Percentiles rank a stretch among this genome's conserved stretches.
phyloP scores from a whole-genome alignment of 2,888 invertebrate genomes.

The Polyommatus icarus region DNA sequence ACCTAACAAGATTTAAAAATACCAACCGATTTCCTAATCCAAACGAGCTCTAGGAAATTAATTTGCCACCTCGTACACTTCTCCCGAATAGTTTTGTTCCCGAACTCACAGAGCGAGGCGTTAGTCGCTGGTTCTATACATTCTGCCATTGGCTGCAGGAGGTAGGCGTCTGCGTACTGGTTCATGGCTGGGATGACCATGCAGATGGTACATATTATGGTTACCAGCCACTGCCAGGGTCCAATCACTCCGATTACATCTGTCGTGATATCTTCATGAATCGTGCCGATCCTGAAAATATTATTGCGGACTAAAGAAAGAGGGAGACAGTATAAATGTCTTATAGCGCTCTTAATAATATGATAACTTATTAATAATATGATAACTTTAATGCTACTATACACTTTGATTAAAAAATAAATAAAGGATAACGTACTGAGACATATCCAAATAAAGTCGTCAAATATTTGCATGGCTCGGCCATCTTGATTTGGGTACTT shows the following conservation, averaged over 20 bases:
- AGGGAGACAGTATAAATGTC: too few species aligned
- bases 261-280: constrained; percentile 71
- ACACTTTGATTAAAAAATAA: background rate
- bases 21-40: constrained; percentile 64
- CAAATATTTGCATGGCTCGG: background rate
- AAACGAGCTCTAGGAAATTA: constrained; percentile 61
- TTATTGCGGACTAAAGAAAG: background rate
- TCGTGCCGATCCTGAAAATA: constrained; percentile 64
- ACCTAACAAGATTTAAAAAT: background rate
- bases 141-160: constrained; percentile 52
- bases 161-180: constrained; percentile 63
- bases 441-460: background rate
- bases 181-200: constrained; percentile 59
- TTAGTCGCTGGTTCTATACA: constrained; percentile 51
- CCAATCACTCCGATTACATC: constrained; percentile 68
- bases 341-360: too few species aligned
- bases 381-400: too few species aligned
- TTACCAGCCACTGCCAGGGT: constrained; percentile 69
- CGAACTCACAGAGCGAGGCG: constrained; percentile 36
- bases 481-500: background rate
- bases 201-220: constrained; percentile 55
- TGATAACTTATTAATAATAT: too few species aligned
- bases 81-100: constrained; percentile 51
- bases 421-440: background rate
- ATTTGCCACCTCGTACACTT: constrained; percentile 61